Evolutionary conservation across 2,888 invertebrate species (phyloP).

Genomic region (Chironomus riparius): DNA sequence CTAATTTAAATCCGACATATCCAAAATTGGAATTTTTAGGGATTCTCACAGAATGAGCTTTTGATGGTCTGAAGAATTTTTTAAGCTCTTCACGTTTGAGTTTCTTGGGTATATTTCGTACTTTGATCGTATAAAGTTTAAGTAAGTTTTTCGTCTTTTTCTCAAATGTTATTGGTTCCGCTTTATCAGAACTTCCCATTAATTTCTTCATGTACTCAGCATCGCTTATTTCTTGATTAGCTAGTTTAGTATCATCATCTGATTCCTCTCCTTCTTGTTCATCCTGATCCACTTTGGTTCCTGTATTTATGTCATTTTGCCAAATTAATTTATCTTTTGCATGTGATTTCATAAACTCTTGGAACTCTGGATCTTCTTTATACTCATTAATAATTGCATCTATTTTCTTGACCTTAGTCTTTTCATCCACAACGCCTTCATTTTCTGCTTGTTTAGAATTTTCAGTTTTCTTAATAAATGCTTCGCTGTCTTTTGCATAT

Average conservation of each 20-base stretch:
- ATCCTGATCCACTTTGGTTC: constrained; percentile 29
- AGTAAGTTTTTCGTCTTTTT: constrained; percentile 40
- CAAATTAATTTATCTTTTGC: constrained; percentile 48
- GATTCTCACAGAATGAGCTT: constrained; percentile 67
- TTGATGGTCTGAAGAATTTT: constrained; percentile 73
- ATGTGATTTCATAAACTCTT: constrained; percentile 83
- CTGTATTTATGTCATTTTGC: constrained; percentile 45
- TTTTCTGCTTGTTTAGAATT: constrained; percentile 34
- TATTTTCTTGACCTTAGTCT: constrained; percentile 41
- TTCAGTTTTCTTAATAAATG: constrained; percentile 47
- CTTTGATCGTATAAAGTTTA: constrained; percentile 56
- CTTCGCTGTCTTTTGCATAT: constrained; percentile 69
- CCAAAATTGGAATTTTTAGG: constrained; percentile 63
- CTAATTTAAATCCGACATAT: constrained; percentile 81
- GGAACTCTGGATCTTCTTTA: constrained; percentile 80
- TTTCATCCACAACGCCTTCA: constrained; percentile 32
- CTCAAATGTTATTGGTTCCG: constrained; percentile 29
- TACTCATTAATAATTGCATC: constrained; percentile 63
- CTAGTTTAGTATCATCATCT: constrained; percentile 46
- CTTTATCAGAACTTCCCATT: constrained; percentile 42
- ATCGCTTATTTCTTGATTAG: constrained; percentile 66
- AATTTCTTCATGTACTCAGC: constrained; percentile 69
- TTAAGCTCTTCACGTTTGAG: constrained; percentile 76
- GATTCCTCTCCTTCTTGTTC: constrained; percentile 33
- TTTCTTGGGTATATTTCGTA: constrained; percentile 67